phyloP scores from a whole-genome alignment of 2,113 vertebrate species.

The Fulica atra region DNA sequence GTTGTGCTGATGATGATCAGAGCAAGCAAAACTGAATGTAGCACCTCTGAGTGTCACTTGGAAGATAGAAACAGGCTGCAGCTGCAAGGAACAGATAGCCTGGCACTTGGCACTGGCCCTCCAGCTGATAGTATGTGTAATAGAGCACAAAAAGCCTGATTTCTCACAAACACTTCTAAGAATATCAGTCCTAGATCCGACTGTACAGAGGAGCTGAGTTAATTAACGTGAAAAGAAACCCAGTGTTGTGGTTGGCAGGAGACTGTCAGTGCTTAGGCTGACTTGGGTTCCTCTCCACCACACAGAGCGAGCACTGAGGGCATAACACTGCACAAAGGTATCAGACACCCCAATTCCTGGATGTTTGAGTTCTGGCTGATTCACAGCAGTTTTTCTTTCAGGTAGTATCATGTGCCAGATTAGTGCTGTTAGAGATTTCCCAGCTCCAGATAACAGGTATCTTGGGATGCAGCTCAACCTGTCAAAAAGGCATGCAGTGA shows the following conservation, averaged over 20 bases:
- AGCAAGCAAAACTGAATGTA: neutral
- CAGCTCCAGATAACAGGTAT: neutral
- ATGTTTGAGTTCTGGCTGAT: neutral
- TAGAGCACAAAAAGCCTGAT: neutral
- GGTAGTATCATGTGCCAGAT: fast-evolving
- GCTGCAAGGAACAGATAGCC: neutral
- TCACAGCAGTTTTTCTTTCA: neutral
- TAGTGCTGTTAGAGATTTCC: neutral
- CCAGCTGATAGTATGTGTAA: neutral
- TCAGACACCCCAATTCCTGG: neutral
- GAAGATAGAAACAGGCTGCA: neutral
- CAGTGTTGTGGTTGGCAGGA: neutral
- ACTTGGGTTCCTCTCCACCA: neutral
- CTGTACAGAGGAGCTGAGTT: neutral
- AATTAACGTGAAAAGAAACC: neutral
- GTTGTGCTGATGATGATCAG: neutral
- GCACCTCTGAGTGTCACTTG: neutral
- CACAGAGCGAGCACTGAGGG: fast-evolving
- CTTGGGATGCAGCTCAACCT: neutral
- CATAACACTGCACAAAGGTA: neutral
- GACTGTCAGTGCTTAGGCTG: neutral
- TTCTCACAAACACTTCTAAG: neutral
- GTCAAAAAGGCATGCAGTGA: neutral
- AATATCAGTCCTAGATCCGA: neutral
- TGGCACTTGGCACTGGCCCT: neutral